These are phyloP conservation scores for Lasioglossum villosulum DNA, from an alignment of 2,888 invertebrate genomes.

Conservation along the genomic window DNA sequence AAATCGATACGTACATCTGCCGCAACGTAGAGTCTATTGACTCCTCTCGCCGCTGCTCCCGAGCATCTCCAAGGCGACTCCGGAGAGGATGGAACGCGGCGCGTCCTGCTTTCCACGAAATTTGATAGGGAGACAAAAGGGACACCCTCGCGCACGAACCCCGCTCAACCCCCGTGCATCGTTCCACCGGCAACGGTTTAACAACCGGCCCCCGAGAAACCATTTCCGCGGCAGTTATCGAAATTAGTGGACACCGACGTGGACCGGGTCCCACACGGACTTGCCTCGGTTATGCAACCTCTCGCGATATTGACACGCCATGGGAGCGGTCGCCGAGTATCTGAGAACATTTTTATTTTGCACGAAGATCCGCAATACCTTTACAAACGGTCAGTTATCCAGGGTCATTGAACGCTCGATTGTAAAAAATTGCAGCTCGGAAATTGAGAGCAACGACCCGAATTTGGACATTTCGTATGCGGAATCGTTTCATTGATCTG, in stretches of 20 bases:
- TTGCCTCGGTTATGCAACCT: background rate
- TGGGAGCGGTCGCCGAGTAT: background rate
- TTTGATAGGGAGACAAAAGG: conserved; percentile 14
- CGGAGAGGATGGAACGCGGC: conserved; percentile 37
- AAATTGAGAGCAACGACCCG: background rate
- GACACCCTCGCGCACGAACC: background rate
- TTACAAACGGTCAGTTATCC: background rate
- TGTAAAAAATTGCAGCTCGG: background rate
- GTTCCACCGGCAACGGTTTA: conserved; percentile 24
- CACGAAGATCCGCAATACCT: background rate
- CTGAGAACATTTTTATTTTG: background rate
- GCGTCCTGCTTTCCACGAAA: conserved; percentile 41
- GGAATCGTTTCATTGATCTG: background rate
- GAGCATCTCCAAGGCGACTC: conserved; percentile 61
- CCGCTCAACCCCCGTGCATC: background rate
- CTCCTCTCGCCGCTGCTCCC: conserved; percentile 51
- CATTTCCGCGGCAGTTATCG: conserved; percentile 12
- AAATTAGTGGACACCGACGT: background rate
- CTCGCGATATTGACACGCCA: background rate
- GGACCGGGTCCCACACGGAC: background rate
- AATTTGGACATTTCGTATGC: background rate
- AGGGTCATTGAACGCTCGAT: background rate
- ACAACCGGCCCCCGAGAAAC: conserved; percentile 10
- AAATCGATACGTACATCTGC: conserved; percentile 74
- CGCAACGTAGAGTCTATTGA: conserved; percentile 70